Base-by-base conservation (phyloP, 2,113 vertebrate genomes). In the Chaetorhynchus papuensis region DNA sequence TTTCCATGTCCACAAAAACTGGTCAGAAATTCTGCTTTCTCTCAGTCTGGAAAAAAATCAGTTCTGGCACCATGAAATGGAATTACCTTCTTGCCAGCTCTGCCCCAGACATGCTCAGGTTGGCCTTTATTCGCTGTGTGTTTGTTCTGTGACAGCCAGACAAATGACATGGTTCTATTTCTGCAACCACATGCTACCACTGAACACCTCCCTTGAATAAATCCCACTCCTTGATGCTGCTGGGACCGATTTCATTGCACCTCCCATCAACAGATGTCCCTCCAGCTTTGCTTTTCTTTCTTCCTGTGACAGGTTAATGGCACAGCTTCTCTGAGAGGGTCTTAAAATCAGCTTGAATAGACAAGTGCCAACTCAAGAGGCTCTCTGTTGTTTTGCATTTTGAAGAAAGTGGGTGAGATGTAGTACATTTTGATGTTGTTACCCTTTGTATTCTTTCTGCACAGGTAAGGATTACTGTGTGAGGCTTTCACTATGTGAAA, bases 11-110 rank as follows among this genome's bases (percentile, higher is more conserved):
- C 37, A 49, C 20, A 69, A 45, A 75, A 63, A 65, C 15, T 12
- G 15, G 27, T n/a, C 59, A 84, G 69, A 69, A 90, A 78, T 64
- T 69, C 53, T 85, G 57, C 35, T 72, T 69, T 91, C 33, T 64
- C 28, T 49, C 44, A 60, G 27, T 37, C 35, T 33, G 57, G 57
- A 50, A 80, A 76, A 60, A 72, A 91, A 68, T 30, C 22, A 14
- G 3, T 71, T 53, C 49, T 64, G 60, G 53, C 0, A 0, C 71
- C 68, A 72, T 4, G 2, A 70, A 80, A 79, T 45, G 21, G 44
- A 80, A 83, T 86, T 75, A 47, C 1, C 0, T 30, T 69, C 45
- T 49, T 42, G 45, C 23, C 57, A 60, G 27, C 54, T 81, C 49
- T 78, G 69, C 42, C 64, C 66, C 44, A 64, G 80, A 35, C 8